phyloP scores from a whole-genome alignment of 2,113 vertebrate species.

The Daphoenositta chrysoptera region DNA sequence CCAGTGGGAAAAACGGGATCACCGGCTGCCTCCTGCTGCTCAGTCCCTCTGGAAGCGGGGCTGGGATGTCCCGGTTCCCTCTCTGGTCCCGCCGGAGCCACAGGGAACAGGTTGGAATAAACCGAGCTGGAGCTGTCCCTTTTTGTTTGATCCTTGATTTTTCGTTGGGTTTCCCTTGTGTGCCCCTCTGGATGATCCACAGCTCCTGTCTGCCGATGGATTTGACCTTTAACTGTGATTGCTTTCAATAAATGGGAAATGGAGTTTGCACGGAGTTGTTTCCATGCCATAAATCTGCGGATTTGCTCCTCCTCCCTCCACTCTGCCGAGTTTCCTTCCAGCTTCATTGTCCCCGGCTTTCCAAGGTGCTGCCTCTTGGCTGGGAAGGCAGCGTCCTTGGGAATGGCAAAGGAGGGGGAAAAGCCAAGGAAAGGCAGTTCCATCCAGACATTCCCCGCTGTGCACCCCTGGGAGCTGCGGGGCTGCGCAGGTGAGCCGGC shows the following conservation, averaged over 20 bases:
- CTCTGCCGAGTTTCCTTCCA: not conserved
- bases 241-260: conserved; percentile 68
- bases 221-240: conserved; percentile 70
- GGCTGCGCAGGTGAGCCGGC: accelerated
- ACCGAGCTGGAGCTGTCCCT: not conserved
- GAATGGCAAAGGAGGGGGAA: not conserved
- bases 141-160: not conserved
- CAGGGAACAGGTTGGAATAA: not conserved
- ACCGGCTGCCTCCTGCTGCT: not conserved
- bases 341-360: not conserved
- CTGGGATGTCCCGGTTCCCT: accelerated
- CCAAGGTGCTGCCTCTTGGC: not conserved
- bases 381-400: not conserved
- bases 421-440: not conserved
- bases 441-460: not conserved
- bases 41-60: not conserved
- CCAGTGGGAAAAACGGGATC: not conserved
- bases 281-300: accelerated
- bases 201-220: conserved; percentile 45
- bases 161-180: not conserved
- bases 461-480: accelerated
- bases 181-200: not conserved
- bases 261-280: not conserved
- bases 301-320: not conserved
- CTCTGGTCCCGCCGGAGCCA: accelerated